Base-by-base conservation (phyloP, 1,140 invertebrate genomes). In the Lepidostoma basale region DNA sequence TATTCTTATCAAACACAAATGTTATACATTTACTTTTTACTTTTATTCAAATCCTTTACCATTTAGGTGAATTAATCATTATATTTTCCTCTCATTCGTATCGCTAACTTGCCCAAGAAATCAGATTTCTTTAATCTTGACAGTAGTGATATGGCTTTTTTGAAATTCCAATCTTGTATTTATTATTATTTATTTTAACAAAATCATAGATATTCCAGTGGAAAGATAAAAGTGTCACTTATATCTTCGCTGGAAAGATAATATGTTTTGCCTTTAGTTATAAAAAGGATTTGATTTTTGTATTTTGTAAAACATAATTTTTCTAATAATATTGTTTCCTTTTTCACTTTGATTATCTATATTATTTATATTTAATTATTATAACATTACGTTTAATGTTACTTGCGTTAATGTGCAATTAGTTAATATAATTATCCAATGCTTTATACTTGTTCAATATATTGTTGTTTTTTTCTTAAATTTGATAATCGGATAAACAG, bases 371-470 rank as follows among this genome's bases (percentile, higher is more conserved):
- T 65, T 65, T 40, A 54, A 65, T 54, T 65, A 65, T 65, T 54
- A 52, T 54, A 65, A 65, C 44, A 65, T 65, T 67, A 67, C 59
- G 63, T 71, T 71, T 64, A 63, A 67, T 68, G 69, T 71, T 71
- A 67, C 59, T 62, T 26, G 49, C 52, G 64, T 62, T 68, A 58
- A 71, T 30, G 68, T 44, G 62, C 64, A 52, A 67, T 68, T 67
- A 64, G 65, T 67, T 71, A 71, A 71, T 65, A 71, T 45, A 62
- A 68, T 71, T 67, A 64, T 62, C 30, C 63, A 67, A 62, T 70
- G 64, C 65, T 67, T 70, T 70, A 66, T 60, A 49, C 30, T 67
- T 70, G 64, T 70, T 70, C 58, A 62, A 70, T 70, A 70, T 70
- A 70, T 70, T 70, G 69, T 70, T 70, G 65, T 70, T 66, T 44